Base-by-base conservation (phyloP, 2,797 vertebrate species). In the Orestias chungarensis region DNA sequence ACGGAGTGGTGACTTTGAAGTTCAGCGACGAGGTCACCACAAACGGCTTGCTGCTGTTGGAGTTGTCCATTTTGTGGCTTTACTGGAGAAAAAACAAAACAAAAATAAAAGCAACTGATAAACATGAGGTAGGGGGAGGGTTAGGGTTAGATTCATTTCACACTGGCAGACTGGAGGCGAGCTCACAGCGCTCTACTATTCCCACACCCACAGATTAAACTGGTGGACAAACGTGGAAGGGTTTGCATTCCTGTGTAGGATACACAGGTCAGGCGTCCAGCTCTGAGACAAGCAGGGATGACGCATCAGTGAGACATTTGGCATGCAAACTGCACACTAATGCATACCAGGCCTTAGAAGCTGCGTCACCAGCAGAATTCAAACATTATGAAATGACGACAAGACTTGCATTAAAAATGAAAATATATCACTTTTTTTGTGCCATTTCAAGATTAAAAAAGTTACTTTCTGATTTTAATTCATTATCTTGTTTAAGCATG, bases 1-100 rank as follows among this genome's bases (percentile, higher is more conserved):
- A 96, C 3, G 98, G 98, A 0, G 96, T 95, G 71, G 96, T 96
- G 87, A 99, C 96, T 82, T 97, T 97, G 87, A 98, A 95, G 70
- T 95, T 97, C 85, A 99, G 93, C 59, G 95, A 61, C 79, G 96
- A 96, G 70, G 96, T 93, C 91, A 97, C 92, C 92, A 95, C 87
- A 50, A 93, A 66, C 0, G 95, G 94, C 83, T 95, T 95, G 84
- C 83, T 92, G 82, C 80, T 87, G 71, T 82, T 91, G 66, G 96
- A 95, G 76, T 96, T 94, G 82, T 95, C 94, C 96, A 96, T 96
- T 86, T 88, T 93, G 70, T 33, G 52, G 71, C 40, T 83, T 82
- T 86, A 90, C 92, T 87, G 91, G 81, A 75, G 52, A 57, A 81
- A 1, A 17, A 80, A 82, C 44, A 75, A 7, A 31, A 66, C 1